Percentiles rank a stretch among this genome's conserved stretches.
Evolutionary conservation across 2,113 vertebrate genomes (phyloP).

Genomic region (Alethe diademata): DNA sequence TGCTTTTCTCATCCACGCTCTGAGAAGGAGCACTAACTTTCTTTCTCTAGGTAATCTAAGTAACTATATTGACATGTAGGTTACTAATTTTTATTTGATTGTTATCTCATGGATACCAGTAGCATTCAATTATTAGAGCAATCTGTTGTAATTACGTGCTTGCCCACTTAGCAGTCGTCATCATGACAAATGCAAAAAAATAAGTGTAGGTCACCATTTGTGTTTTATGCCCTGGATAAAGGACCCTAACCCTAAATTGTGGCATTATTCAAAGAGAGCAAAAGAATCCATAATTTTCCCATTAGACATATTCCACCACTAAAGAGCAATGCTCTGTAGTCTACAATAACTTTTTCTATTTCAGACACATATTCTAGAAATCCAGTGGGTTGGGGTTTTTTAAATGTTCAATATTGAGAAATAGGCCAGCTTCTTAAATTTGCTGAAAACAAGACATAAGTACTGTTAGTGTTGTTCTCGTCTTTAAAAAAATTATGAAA

Average conservation of each 20-base stretch:
- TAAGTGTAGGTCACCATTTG: neutral
- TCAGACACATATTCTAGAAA: neutral
- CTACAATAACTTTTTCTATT: neutral
- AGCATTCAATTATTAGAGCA: neutral
- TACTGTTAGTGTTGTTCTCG: neutral
- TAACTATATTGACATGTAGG: neutral
- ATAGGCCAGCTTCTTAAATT: neutral
- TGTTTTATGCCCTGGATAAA: neutral
- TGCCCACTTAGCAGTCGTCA: neutral
- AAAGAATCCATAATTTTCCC: neutral
- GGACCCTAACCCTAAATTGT: neutral
- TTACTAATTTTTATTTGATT: neutral
- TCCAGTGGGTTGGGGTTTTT: rapidly evolving
- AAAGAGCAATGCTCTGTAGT: neutral
- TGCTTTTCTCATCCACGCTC: neutral
- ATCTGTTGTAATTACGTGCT: neutral
- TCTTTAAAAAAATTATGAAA: neutral
- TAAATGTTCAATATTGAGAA: neutral
- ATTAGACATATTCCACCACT: neutral
- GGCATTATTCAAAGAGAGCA: neutral
- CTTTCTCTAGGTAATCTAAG: neutral
- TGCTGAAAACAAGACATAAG: neutral
- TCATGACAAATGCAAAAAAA: neutral
- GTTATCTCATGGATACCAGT: neutral
- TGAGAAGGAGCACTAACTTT: neutral